Base-by-base conservation (phyloP, 2,797 vertebrate genomes). In the Spheniscus humboldti region DNA sequence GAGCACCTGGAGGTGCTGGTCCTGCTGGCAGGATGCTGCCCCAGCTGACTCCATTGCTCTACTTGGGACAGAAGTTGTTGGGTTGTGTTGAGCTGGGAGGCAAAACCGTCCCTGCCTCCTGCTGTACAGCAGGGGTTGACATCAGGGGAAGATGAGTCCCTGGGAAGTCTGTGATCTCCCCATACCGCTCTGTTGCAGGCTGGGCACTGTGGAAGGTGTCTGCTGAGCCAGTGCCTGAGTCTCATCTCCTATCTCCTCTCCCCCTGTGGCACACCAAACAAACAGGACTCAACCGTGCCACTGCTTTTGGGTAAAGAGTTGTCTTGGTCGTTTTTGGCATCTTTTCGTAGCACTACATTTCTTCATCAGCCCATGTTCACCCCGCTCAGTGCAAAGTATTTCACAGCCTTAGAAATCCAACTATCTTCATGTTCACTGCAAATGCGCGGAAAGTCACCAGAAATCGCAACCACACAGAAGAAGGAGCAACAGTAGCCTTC, bases 201-300 rank as follows among this genome's bases (percentile, higher is more conserved):
- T 84, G 45, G 63, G 73, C 7, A 3, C 10, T 28, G 27, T 28
- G 55, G 37, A 41, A 57, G 43, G 16, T 47, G 16, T 33, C 37
- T 73, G 59, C 37, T 41, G 39, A 81, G 45, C 23, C 7, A 18
- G 24, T n/a, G 25, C 43, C 77, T n/a, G 50, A 72, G 14, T 55
- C 14, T 72, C 37, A 67, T 48, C 80, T 81, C 30, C 27, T 47
- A 3, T 37, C 20, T 67, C 37, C 31, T 75, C 77, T 55, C 12
- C 4, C 1, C 1, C n/a, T 57, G 37, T 27, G 37, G 31, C 35
- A 37, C 0, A 0, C 28, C 57, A 84, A 39, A 63, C 60, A 66
- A 77, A 63, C 25, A 71, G 68, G 22, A 25, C 64, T 83, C 23
- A 33, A 75, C 39, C 4, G 3, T 16, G 48, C 39, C 10, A 3